Percentiles rank a stretch among this genome's conserved stretches.
Conservation (phyloP, 2,888 invertebrate species). For the Eristalis tenax region DNA sequence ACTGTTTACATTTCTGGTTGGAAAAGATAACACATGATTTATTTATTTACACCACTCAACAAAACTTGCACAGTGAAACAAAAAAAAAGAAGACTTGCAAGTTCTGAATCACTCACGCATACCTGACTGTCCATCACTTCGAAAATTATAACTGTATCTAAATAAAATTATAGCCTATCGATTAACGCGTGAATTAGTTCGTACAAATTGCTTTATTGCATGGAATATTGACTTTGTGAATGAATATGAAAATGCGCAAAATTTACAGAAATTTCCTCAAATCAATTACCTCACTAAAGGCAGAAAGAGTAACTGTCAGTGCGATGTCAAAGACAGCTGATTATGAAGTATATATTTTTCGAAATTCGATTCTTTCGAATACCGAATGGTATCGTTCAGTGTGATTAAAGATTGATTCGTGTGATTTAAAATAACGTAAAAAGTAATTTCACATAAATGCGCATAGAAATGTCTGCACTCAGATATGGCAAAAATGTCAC, state of each 20-base stretch:
- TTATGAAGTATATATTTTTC: slow-evolving; percentile 22
- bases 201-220: not conserved
- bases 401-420: not conserved
- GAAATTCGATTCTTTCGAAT: slow-evolving; percentile 15
- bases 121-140: slow-evolving; percentile 80
- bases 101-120: slow-evolving; percentile 52
- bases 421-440: not conserved
- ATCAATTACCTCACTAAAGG: slow-evolving; percentile 36
- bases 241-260: not conserved
- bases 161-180: not conserved
- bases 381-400: slow-evolving; percentile 12
- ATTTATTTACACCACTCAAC: slow-evolving; percentile 15
- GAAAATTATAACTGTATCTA: slow-evolving; percentile 31
- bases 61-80: slow-evolving; percentile 18
- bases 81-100: slow-evolving; percentile 13
- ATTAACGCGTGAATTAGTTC: not conserved
- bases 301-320: slow-evolving; percentile 11
- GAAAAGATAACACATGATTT: not conserved
- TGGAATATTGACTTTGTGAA: not conserved
- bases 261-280: not conserved
- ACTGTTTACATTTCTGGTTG: slow-evolving; percentile 23
- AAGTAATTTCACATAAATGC: no score
- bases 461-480: no score
- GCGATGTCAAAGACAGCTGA: slow-evolving; percentile 41
- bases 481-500: no score